These are phyloP conservation scores for Drosophila hamatofila DNA, from an alignment of 2,888 invertebrate genomes.

Conservation along the genomic window DNA sequence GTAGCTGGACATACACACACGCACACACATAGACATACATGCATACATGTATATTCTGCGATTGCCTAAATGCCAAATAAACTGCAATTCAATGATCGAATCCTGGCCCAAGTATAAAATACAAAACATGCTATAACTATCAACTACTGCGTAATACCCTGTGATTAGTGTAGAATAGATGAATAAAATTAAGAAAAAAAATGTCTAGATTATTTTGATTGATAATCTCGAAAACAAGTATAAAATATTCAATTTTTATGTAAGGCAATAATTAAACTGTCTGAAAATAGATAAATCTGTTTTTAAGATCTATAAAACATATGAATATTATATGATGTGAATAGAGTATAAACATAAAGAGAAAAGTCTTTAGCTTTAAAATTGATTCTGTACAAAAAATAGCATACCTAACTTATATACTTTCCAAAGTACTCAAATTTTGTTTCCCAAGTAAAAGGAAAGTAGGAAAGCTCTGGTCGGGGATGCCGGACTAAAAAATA, in stretches of 20 bases:
- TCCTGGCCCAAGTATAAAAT: neutral
- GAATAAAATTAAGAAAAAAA: neutral
- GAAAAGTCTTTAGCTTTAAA: neutral
- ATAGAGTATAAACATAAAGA: neutral
- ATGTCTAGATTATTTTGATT: neutral
- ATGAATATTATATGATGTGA: neutral
- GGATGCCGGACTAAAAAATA: neutral
- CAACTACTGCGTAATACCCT: neutral
- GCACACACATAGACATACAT: neutral
- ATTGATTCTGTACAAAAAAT: neutral
- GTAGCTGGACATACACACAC: conserved; percentile 13
- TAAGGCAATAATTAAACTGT: neutral
- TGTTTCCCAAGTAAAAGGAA: neutral
- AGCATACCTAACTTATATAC: neutral
- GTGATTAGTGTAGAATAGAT: neutral
- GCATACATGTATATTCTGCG: conserved; percentile 4
- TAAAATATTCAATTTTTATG: neutral
- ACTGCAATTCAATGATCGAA: conserved; percentile 68
- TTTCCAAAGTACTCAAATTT: neutral
- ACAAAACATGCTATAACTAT: neutral
- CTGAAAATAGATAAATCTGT: neutral
- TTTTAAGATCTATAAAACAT: neutral
- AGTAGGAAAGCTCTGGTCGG: neutral
- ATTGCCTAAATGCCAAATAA: conserved; percentile 52
- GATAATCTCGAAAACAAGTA: neutral